Percentiles rank a stretch among this genome's conserved stretches.
Conservation (phyloP, 2,797 vertebrate genomes). For the Brotula barbata region DNA sequence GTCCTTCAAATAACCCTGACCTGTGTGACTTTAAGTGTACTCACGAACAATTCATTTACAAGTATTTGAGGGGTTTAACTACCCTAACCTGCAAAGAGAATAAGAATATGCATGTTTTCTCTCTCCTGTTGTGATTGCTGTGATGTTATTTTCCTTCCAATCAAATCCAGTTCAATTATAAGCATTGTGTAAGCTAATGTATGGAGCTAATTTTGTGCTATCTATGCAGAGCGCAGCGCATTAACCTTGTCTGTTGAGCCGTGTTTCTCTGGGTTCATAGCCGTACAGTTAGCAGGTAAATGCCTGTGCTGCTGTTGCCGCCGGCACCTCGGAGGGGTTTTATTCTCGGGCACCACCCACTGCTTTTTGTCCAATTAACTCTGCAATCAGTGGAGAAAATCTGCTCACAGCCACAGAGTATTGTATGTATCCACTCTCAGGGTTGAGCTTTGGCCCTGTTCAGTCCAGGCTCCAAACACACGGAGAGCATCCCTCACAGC, state of each 20-base stretch:
- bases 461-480: constrained; percentile 18
- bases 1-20: too few species aligned
- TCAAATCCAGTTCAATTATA: too few species aligned
- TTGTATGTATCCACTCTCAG: constrained; percentile 19
- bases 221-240: constrained; percentile 32
- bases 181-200: too few species aligned
- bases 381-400: constrained; percentile 48
- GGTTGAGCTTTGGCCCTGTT: constrained; percentile 37
- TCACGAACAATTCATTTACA: too few species aligned
- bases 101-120: not conserved
- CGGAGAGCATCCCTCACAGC: constrained; percentile 43
- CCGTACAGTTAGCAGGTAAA: constrained; percentile 59
- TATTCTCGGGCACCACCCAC: constrained; percentile 65
- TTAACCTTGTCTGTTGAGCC: constrained; percentile 16
- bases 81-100: too few species aligned
- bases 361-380: constrained; percentile 71
- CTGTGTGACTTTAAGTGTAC: too few species aligned
- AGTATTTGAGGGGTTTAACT: too few species aligned
- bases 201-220: constrained; percentile 15
- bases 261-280: constrained; percentile 41
- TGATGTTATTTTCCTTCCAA: too few species aligned
- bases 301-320: constrained; percentile 45
- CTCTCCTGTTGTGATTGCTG: not conserved
- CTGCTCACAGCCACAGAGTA: constrained; percentile 19
- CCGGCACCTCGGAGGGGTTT: constrained; percentile 57